A percentile compares a stretch with the other conserved stretches of the same genome.
Evolutionary conservation across 2,113 vertebrate genomes (phyloP).

Genomic region (Ophthalmolycus amberensis): DNA sequence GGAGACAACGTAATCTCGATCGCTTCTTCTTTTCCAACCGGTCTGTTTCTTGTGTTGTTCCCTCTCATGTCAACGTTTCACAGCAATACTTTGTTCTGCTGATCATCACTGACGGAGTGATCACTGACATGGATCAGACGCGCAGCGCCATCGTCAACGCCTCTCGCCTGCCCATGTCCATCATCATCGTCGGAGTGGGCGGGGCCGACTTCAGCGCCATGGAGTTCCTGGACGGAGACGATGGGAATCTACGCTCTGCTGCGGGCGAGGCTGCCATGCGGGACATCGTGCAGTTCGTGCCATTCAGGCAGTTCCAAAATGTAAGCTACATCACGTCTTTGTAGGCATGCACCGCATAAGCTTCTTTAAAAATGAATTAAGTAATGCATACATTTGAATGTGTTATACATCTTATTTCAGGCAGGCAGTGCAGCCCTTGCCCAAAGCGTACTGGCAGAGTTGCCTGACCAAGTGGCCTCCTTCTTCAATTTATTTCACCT

Average conservation of each 20-base stretch:
- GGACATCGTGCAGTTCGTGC: slow-evolving; percentile 98
- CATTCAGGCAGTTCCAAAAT: slow-evolving; percentile 94
- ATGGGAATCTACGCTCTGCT: slow-evolving; percentile 85
- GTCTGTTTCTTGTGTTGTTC: background rate
- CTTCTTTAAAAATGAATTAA: background rate
- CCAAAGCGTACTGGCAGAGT: slow-evolving; percentile 94
- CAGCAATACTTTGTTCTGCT: slow-evolving; percentile 96
- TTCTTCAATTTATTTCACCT: slow-evolving; percentile 94
- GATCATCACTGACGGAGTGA: slow-evolving; percentile 97
- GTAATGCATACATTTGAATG: slow-evolving; percentile 37
- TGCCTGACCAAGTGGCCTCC: slow-evolving; percentile 95
- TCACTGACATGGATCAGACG: slow-evolving; percentile 96
- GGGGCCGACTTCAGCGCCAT: slow-evolving; percentile 93
- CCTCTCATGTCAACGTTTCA: background rate
- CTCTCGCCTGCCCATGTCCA: slow-evolving; percentile 93
- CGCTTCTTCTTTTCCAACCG: background rate
- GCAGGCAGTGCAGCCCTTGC: slow-evolving; percentile 89
- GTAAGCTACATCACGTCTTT: slow-evolving; percentile 80
- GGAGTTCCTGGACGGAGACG: slow-evolving; percentile 95
- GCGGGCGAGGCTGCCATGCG: slow-evolving; percentile 88
- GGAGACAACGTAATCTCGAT: no score
- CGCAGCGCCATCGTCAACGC: slow-evolving; percentile 91
- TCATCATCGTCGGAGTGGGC: slow-evolving; percentile 95
- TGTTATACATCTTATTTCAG: slow-evolving; percentile 79
- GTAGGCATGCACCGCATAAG: background rate